Evolutionary conservation across 1,140 invertebrate species (phyloP).

Genomic region (Sogatella furcifera): DNA sequence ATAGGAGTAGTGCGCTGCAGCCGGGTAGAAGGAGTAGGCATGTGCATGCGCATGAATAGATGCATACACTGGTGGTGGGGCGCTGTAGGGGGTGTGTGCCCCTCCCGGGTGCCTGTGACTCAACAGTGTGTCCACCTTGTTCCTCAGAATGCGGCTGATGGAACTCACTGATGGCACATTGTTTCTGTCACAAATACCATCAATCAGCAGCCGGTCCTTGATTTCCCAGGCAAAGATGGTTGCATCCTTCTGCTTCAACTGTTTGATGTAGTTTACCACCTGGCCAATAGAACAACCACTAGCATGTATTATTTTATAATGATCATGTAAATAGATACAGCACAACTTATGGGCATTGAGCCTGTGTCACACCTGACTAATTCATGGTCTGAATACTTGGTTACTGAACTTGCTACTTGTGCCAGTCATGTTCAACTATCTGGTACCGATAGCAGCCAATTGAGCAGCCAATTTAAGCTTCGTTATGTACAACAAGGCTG

Average conservation of each 20-base stretch:
- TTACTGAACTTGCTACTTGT: too few species aligned
- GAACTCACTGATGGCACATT: slow-evolving; percentile 90
- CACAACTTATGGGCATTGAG: too few species aligned
- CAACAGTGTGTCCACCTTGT: slow-evolving; percentile 49
- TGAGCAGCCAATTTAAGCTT: too few species aligned
- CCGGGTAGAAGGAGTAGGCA: slow-evolving; percentile 28
- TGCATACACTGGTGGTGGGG: slow-evolving; percentile 43
- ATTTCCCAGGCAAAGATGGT: slow-evolving; percentile 92
- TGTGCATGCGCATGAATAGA: slow-evolving; percentile 30
- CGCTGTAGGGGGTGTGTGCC: slow-evolving; percentile 43
- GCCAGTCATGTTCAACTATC: too few species aligned
- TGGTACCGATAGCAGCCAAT: too few species aligned
- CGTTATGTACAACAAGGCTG: too few species aligned
- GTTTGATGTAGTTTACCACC: slow-evolving; percentile 74
- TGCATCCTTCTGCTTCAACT: slow-evolving; percentile 91
- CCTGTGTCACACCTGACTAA: too few species aligned
- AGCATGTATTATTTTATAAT: too few species aligned
- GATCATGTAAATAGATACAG: too few species aligned
- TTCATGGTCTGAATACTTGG: too few species aligned
- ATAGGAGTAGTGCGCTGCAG: slow-evolving; percentile 36
- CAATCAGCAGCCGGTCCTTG: slow-evolving; percentile 74
- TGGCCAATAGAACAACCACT: not conserved
- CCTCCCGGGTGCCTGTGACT: slow-evolving; percentile 30
- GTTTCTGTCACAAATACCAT: slow-evolving; percentile 88
- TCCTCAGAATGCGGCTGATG: slow-evolving; percentile 80